Evolutionary conservation across 1,140 invertebrate genomes (phyloP).

Genomic region (Pteromalus puparum): DNA sequence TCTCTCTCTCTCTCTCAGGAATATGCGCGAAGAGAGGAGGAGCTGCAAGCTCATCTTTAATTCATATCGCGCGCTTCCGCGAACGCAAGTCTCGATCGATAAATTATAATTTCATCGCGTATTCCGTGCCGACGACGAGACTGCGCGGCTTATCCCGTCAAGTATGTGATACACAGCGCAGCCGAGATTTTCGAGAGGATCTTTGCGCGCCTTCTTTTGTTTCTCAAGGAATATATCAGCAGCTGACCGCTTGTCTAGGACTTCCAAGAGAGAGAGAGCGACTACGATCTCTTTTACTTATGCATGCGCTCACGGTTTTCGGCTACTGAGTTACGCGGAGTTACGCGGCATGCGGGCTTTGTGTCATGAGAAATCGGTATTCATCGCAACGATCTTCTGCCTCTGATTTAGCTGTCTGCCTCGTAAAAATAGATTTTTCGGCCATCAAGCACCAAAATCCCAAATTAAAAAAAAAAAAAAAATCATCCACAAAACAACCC

Average conservation of each 20-base stretch:
- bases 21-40: not conserved
- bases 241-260: not conserved
- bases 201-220: not conserved
- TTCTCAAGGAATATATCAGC: no score
- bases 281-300: not conserved
- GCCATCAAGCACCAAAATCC: no score
- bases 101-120: constrained; percentile 74
- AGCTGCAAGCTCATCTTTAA: constrained; percentile 69
- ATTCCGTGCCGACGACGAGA: constrained; percentile 51
- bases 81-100: constrained; percentile 66
- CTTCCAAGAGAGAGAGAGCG: not conserved
- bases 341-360: not conserved
- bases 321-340: not conserved
- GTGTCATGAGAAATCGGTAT: not conserved
- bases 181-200: not conserved
- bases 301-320: not conserved
- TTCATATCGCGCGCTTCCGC: constrained; percentile 72
- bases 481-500: no score
- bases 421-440: no score
- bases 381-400: not conserved
- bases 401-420: no score
- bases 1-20: constrained; percentile 50
- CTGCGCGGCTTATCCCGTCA: constrained; percentile 66
- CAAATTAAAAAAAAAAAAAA: not conserved
- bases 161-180: constrained; percentile 51